Evolutionary conservation across 2,113 vertebrate genomes (phyloP), one percentile per base, ranked within the genome.

Genomic region (Vireo altiloquus): DNA sequence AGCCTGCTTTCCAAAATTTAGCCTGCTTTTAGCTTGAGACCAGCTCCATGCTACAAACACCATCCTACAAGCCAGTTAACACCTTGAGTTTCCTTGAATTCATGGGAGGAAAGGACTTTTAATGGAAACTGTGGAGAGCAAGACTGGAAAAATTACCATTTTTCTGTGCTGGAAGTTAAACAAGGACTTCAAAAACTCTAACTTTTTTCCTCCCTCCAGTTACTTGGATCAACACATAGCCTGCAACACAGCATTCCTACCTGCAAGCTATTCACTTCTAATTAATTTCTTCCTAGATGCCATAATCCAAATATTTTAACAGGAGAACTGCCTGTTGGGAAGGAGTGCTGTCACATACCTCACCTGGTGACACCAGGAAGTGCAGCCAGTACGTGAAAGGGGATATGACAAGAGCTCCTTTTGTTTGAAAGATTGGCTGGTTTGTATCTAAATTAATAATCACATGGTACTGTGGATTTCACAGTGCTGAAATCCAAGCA

Each of bases 341-440:
- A 79, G 35, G 59, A 64, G 27, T 50, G 33, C 78, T 70, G 65
- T 50, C 82, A 92, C 2, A 1, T 19, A 17, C 21, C 39, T 85
- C 5, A 1, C 24, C 35, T 19, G 8, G 8, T 25, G 57, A 66
- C 35, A 47, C 16, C 21, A 44, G 46, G 56, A 90, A 90, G 35
- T 3, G 0, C 27, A 72, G 65, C 40, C 33, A 59, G 42, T 17
- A 28, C 0, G 0, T 15, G 33, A 54, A 56, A 64, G 5, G 64
- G 66, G 57, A 64, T 56, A 42, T 19, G 21, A 28, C 65, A 71
- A 71, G 61, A 78, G 40, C 39, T 54, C 15, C 24, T 87, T 49
- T 85, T n/a, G 56, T 75, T 68, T 46, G 47, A 59, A 85, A 85
- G 33, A 66, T 7, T 31, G 47, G 59, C 52, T 68, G 11, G 6